phyloP scores from a whole-genome alignment of 2,797 vertebrate genomes.

The Iguana delicatissima region DNA sequence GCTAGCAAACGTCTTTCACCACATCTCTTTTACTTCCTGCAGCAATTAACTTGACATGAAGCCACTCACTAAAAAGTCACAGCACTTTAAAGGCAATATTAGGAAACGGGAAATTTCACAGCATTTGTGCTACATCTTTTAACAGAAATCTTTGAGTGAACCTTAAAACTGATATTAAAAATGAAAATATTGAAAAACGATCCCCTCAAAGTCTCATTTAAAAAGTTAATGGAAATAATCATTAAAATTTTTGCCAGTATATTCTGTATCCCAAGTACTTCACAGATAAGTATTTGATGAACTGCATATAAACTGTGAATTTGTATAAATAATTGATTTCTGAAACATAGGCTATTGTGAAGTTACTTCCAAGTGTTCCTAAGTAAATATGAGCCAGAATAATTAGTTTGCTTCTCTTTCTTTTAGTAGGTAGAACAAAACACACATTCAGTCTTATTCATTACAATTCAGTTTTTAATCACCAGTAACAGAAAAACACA shows the following conservation, averaged over 20 bases:
- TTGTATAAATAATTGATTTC: conserved; percentile 29
- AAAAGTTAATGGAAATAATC: conserved; percentile 9
- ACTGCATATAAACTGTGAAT: not conserved
- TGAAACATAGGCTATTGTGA: not conserved
- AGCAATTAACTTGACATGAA: conserved; percentile 37
- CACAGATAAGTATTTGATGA: not conserved
- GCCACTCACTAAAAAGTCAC: not conserved
- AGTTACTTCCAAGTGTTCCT: conserved; percentile 14
- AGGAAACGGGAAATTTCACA: not conserved
- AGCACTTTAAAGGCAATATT: not conserved
- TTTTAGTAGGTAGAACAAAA: not conserved
- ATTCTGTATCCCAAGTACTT: conserved; percentile 25
- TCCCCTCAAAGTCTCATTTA: not conserved
- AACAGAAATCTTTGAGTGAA: not conserved
- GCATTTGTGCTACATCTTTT: conserved; percentile 8
- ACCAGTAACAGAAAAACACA: not conserved
- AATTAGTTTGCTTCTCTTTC: not conserved
- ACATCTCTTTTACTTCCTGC: not conserved
- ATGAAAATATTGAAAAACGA: not conserved
- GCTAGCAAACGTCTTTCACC: conserved; percentile 12
- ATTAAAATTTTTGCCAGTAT: not conserved
- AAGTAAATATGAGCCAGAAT: conserved; percentile 1
- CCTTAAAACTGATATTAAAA: not conserved
- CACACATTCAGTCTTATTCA: not conserved
- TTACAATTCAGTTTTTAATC: not conserved